Conservation (phyloP, 2,888 invertebrate genomes). For the Podabrus alpinus region DNA sequence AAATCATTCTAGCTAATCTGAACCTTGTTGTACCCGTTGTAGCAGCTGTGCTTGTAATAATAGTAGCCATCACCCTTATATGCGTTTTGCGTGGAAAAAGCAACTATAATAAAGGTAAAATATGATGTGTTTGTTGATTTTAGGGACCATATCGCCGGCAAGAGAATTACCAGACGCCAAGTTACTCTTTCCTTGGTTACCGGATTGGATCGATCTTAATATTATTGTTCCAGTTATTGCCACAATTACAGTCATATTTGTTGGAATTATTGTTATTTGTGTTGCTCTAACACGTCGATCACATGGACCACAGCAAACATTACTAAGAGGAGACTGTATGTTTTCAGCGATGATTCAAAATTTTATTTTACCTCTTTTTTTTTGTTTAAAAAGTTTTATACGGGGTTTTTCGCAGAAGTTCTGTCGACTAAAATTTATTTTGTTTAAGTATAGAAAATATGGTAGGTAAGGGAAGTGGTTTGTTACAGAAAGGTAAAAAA, state of each 20-base stretch:
- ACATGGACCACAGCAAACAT: constrained; percentile 67
- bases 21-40: constrained; percentile 93
- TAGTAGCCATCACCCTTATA: constrained; percentile 91
- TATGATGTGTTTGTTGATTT: constrained; percentile 37
- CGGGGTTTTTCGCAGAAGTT: neutral
- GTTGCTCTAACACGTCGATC: constrained; percentile 81
- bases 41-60: constrained; percentile 88
- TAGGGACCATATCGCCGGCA: constrained; percentile 83
- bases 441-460: too few species aligned
- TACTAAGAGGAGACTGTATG: constrained; percentile 85
- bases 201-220: constrained; percentile 86
- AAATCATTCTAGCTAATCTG: constrained; percentile 86
- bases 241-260: constrained; percentile 86
- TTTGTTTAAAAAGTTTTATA: neutral
- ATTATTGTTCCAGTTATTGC: constrained; percentile 89
- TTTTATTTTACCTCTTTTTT: neutral
- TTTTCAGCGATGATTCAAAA: constrained; percentile 44
- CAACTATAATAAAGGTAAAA: constrained; percentile 82
- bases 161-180: constrained; percentile 60
- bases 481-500: too few species aligned
- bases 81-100: constrained; percentile 87
- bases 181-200: constrained; percentile 75
- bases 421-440: neutral
- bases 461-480: too few species aligned
- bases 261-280: constrained; percentile 89